These are phyloP conservation scores for Acronicta aceris DNA, from an alignment of 2,888 invertebrate genomes.

Conservation along the genomic window DNA sequence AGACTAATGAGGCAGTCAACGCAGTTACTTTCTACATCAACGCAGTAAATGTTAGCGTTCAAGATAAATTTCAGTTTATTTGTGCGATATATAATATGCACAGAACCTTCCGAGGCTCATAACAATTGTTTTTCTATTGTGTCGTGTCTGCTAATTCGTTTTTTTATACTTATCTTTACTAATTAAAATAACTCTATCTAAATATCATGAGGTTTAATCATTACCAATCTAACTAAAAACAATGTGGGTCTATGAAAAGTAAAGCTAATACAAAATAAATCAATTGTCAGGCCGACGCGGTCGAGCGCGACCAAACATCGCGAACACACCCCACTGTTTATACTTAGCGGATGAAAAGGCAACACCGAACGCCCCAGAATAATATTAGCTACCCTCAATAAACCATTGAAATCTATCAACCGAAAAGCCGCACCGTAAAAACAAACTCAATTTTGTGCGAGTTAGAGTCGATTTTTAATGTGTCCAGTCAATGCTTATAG, in stretches of 20 bases:
- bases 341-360: slow-evolving; percentile 89
- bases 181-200: too few species aligned
- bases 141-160: too few species aligned
- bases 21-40: too few species aligned
- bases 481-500: slow-evolving; percentile 19
- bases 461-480: slow-evolving; percentile 65
- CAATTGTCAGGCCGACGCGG: slow-evolving; percentile 78
- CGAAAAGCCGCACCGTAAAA: slow-evolving; percentile 57
- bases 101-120: too few species aligned
- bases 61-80: too few species aligned
- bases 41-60: too few species aligned
- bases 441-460: slow-evolving; percentile 58
- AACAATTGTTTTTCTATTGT: too few species aligned
- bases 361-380: slow-evolving; percentile 88
- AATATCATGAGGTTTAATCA: slow-evolving; percentile 16
- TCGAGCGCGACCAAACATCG: slow-evolving; percentile 82
- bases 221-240: slow-evolving; percentile 46
- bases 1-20: too few species aligned
- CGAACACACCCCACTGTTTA: slow-evolving; percentile 88
- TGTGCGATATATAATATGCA: too few species aligned
- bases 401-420: slow-evolving; percentile 80
- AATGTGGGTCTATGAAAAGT: slow-evolving; percentile 58
- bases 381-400: slow-evolving; percentile 89
- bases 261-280: slow-evolving; percentile 82
- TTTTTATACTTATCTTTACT: too few species aligned